Percentiles rank a stretch among this genome's conserved stretches.
phyloP scores from a whole-genome alignment of 2,888 invertebrate species.

The Alitta virens region DNA sequence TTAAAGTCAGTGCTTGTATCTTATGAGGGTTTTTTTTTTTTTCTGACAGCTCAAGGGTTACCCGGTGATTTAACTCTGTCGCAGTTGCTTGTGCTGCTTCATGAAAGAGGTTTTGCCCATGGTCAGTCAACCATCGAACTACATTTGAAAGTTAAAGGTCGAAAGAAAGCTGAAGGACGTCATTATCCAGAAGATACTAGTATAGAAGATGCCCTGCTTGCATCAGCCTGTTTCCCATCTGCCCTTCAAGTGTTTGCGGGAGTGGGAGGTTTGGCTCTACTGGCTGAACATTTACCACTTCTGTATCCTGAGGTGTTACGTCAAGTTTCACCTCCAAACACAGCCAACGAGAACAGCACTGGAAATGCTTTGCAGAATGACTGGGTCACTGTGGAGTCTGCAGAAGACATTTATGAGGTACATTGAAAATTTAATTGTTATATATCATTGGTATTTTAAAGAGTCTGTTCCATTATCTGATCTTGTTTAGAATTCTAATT shows the following conservation, averaged over 20 bases:
- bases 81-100: conserved; percentile 64
- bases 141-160: conserved; percentile 47
- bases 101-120: conserved; percentile 40
- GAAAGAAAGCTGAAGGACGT: conserved; percentile 34
- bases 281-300: conserved; percentile 84
- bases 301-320: conserved; percentile 78
- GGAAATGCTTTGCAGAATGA: conserved; percentile 37
- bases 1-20: too few relatives aligned
- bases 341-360: conserved; percentile 10
- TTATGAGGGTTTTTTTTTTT: background rate
- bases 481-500: too few relatives aligned
- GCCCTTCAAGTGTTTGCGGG: conserved; percentile 83
- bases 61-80: conserved; percentile 64
- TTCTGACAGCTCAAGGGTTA: conserved; percentile 55
- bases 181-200: conserved; percentile 35
- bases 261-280: conserved; percentile 81
- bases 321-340: conserved; percentile 35
- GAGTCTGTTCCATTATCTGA: too few relatives aligned
- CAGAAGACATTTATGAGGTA: conserved; percentile 61
- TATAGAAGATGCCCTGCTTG: conserved; percentile 42
- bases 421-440: too few relatives aligned
- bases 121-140: conserved; percentile 43
- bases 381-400: conserved; percentile 64
- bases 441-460: background rate
- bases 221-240: conserved; percentile 53